Percentiles rank a stretch among this genome's conserved stretches.
phyloP scores from a whole-genome alignment of 2,888 invertebrate species.

The Tachina lurida region DNA sequence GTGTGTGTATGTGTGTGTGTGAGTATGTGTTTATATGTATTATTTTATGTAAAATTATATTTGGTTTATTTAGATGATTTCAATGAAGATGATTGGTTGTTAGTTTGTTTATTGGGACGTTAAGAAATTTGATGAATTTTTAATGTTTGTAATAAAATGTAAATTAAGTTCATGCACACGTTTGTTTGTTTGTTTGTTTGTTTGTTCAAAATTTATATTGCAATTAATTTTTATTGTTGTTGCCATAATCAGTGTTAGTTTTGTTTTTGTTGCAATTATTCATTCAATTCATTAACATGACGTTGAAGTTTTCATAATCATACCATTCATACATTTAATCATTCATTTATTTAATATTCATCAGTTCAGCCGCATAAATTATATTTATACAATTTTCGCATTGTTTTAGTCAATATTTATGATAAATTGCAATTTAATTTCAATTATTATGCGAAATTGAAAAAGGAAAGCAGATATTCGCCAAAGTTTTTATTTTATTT shows the following conservation, averaged over 20 bases:
- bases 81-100: constrained; percentile 36
- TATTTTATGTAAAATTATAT: neutral
- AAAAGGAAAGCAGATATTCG: neutral
- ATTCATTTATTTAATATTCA: constrained; percentile 33
- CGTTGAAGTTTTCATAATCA: constrained; percentile 45
- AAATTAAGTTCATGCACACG: constrained; percentile 49
- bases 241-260: constrained; percentile 17
- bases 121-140: constrained; percentile 28
- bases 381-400: neutral
- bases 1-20: constrained; percentile 36
- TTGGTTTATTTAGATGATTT: constrained; percentile 10
- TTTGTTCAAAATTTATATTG: constrained; percentile 3
- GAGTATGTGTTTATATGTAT: neutral
- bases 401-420: constrained; percentile 21
- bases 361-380: constrained; percentile 43
- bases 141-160: constrained; percentile 59
- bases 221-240: neutral
- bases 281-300: constrained; percentile 12
- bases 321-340: constrained; percentile 54
- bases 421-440: neutral
- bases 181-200: constrained; percentile 5
- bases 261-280: constrained; percentile 5
- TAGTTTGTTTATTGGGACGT: neutral
- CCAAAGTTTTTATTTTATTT: constrained; percentile 1
- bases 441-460: neutral